Conservation (phyloP, 2,797 vertebrate species). For the Phataginus tricuspis region DNA sequence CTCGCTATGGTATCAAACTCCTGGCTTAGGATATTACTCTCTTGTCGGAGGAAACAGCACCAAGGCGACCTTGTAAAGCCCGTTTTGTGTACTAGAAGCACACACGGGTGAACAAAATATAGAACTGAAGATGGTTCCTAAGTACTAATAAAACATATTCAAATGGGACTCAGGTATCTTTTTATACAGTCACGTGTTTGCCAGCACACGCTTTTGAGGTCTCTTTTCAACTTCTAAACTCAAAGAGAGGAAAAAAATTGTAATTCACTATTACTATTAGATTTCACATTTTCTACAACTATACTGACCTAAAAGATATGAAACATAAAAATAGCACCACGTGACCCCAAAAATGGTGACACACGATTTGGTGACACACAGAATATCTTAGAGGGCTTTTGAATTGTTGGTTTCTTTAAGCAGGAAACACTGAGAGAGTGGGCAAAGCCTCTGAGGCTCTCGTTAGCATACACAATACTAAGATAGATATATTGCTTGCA, state of each 20-base stretch:
- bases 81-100: background rate
- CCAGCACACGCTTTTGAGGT: conserved; percentile 84
- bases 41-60: background rate
- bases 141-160: conserved; percentile 22
- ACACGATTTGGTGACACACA: conserved; percentile 80
- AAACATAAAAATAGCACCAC: conserved; percentile 87
- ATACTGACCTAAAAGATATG: conserved; percentile 85
- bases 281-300: conserved; percentile 87
- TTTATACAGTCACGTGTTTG: conserved; percentile 80
- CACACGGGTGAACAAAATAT: background rate
- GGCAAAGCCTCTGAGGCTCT: conserved; percentile 81
- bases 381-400: conserved; percentile 78
- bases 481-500: conserved; percentile 88
- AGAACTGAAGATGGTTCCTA: conserved; percentile 38
- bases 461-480: conserved; percentile 84
- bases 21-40: background rate
- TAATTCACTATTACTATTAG: conserved; percentile 77
- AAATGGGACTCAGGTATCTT: conserved; percentile 37
- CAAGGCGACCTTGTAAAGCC: background rate
- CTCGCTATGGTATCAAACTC: background rate
- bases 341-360: conserved; percentile 80
- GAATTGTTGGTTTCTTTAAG: conserved; percentile 82
- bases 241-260: conserved; percentile 53
- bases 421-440: conserved; percentile 84
- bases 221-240: conserved; percentile 78